Conservation (phyloP, 2,888 invertebrate genomes). For the Spisula subtruncata region DNA sequence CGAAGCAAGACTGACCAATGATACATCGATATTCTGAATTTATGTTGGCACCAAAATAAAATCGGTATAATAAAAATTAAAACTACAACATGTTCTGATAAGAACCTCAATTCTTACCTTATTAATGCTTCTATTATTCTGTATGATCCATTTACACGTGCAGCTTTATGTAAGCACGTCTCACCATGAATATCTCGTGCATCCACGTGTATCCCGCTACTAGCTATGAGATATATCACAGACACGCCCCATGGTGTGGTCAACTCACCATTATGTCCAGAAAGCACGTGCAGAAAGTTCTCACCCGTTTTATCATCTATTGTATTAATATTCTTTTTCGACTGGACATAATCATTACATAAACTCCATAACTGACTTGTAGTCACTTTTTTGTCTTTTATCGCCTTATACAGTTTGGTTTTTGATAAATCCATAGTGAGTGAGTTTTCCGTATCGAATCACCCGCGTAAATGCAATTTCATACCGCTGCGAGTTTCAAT, state of each 20-base stretch:
- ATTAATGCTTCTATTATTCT: slow-evolving; percentile 80
- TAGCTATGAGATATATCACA: slow-evolving; percentile 81
- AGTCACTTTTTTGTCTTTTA: slow-evolving; percentile 61
- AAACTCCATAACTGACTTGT: slow-evolving; percentile 58
- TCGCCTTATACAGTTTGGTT: slow-evolving; percentile 88
- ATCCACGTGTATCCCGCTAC: slow-evolving; percentile 81
- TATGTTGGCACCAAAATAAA: too few species aligned
- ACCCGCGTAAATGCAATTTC: background rate
- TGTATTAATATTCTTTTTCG: slow-evolving; percentile 77
- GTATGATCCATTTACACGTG: slow-evolving; percentile 75
- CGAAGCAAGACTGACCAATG: too few species aligned
- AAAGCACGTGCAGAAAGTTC: slow-evolving; percentile 81
- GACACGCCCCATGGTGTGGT: slow-evolving; percentile 75
- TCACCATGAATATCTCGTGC: slow-evolving; percentile 78
- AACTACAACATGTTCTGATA: too few species aligned
- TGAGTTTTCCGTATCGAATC: background rate
- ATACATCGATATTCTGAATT: too few species aligned
- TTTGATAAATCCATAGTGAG: slow-evolving; percentile 70
- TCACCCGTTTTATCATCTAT: slow-evolving; percentile 73
- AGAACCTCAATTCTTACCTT: slow-evolving; percentile 73
- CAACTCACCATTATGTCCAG: slow-evolving; percentile 74
- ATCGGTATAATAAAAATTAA: too few species aligned
- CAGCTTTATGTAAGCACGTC: slow-evolving; percentile 82
- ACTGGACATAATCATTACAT: slow-evolving; percentile 68
- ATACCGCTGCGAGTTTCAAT: background rate